These are phyloP conservation scores for Mythimna lalbum DNA, from an alignment of 2,888 invertebrate species.

Conservation along the genomic window DNA sequence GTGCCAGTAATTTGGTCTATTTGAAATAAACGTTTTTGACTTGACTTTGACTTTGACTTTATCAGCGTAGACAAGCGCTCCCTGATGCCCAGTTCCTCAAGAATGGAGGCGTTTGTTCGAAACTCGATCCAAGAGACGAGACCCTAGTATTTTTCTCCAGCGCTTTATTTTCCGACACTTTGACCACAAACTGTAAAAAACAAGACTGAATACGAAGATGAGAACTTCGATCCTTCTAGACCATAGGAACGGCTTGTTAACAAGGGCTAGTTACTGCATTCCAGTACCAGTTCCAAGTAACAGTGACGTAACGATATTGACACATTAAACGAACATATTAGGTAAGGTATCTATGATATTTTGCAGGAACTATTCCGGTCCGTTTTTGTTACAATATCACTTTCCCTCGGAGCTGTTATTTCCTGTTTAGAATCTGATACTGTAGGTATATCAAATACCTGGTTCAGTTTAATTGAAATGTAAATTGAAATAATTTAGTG, in stretches of 20 bases:
- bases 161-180: no score
- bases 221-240: slow-evolving; percentile 10
- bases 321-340: slow-evolving; percentile 35
- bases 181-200: no score
- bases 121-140: no score
- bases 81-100: no score
- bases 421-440: slow-evolving; percentile 43
- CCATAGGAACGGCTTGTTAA: neutral
- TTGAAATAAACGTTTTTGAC: no score
- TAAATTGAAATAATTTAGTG: neutral
- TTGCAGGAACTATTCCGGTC: slow-evolving; percentile 48
- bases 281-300: slow-evolving; percentile 2
- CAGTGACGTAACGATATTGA: slow-evolving; percentile 42
- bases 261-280: slow-evolving; percentile 35
- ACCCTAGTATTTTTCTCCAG: no score
- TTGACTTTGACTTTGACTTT: no score
- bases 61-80: no score
- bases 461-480: neutral
- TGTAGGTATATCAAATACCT: slow-evolving; percentile 4
- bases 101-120: no score
- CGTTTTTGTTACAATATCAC: slow-evolving; percentile 33
- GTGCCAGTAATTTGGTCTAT: no score
- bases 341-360: slow-evolving; percentile 49
- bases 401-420: slow-evolving; percentile 47
- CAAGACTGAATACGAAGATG: no score